These are phyloP conservation scores for Rhingia rostrata DNA, from an alignment of 2,888 invertebrate genomes.

Conservation along the genomic window DNA sequence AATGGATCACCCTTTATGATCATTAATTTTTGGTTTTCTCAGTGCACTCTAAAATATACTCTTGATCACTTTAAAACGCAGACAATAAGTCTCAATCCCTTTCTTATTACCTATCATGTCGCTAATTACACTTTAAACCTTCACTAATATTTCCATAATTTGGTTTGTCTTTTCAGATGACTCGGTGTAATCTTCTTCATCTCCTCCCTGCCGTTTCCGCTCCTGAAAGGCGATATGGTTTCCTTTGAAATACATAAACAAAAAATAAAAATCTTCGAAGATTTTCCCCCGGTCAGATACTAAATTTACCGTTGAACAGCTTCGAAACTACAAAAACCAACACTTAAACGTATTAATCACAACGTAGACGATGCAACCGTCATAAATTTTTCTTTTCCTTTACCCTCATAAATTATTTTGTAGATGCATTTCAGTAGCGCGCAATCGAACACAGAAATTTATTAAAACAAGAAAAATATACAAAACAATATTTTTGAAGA, in stretches of 20 bases:
- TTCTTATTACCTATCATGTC: no score
- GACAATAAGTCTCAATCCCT: no score
- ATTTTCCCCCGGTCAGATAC: slow-evolving; percentile 50
- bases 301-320: slow-evolving; percentile 57
- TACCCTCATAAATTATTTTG: slow-evolving; percentile 16
- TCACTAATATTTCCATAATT: background rate
- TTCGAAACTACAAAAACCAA: slow-evolving; percentile 33
- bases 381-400: slow-evolving; percentile 14
- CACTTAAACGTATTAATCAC: slow-evolving; percentile 52
- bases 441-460: slow-evolving; percentile 26
- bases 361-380: slow-evolving; percentile 34
- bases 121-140: no score
- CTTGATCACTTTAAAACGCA: no score
- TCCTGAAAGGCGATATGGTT: slow-evolving; percentile 49
- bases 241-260: slow-evolving; percentile 40
- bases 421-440: slow-evolving; percentile 19
- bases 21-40: no score
- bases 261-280: slow-evolving; percentile 54
- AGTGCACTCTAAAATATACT: no score
- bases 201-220: slow-evolving; percentile 44
- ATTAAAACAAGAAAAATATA: background rate
- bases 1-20: no score
- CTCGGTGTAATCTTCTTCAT: slow-evolving; percentile 66
- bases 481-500: background rate
- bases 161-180: slow-evolving; percentile 68